Percentiles rank a stretch among this genome's conserved stretches.
These are phyloP conservation scores for Ditula angustiorana DNA, from an alignment of 2,888 invertebrate genomes.

Conservation along the genomic window DNA sequence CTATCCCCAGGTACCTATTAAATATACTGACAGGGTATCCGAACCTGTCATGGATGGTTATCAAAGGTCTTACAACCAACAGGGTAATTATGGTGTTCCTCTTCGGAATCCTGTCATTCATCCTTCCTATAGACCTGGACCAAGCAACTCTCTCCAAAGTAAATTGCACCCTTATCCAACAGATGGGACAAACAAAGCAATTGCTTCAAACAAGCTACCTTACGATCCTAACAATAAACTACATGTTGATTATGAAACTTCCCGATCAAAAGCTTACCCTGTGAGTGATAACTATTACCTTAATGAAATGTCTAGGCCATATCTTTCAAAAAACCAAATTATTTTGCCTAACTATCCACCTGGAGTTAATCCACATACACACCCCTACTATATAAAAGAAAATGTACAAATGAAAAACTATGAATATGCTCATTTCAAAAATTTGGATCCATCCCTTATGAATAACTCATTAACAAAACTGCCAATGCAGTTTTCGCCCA, in stretches of 20 bases:
- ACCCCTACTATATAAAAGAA: slow-evolving; percentile 70
- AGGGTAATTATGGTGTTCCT: slow-evolving; percentile 62
- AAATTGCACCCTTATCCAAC: slow-evolving; percentile 68
- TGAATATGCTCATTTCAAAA: slow-evolving; percentile 70
- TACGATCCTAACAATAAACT: slow-evolving; percentile 69
- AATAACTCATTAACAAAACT: slow-evolving; percentile 65
- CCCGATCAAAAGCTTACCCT: slow-evolving; percentile 58
- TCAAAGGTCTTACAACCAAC: slow-evolving; percentile 66
- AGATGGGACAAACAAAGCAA: slow-evolving; percentile 61
- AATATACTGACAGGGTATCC: slow-evolving; percentile 72
- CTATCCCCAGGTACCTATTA: slow-evolving; percentile 67
- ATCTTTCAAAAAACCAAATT: slow-evolving; percentile 65
- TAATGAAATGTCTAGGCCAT: slow-evolving; percentile 66
- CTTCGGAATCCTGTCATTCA: slow-evolving; percentile 72
- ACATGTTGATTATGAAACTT: slow-evolving; percentile 69
- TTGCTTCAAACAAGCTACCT: slow-evolving; percentile 65
- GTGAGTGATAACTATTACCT: slow-evolving; percentile 65
- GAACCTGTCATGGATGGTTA: slow-evolving; percentile 71
- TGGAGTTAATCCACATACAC: slow-evolving; percentile 57
- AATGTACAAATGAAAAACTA: slow-evolving; percentile 61
- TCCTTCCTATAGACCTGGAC: slow-evolving; percentile 65
- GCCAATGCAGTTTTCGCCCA: slow-evolving; percentile 75
- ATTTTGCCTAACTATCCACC: slow-evolving; percentile 66
- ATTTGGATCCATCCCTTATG: slow-evolving; percentile 62
- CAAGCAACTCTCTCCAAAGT: slow-evolving; percentile 67